phyloP scores from a whole-genome alignment of 2,797 vertebrate genomes.

The Apogon hyalosoma region DNA sequence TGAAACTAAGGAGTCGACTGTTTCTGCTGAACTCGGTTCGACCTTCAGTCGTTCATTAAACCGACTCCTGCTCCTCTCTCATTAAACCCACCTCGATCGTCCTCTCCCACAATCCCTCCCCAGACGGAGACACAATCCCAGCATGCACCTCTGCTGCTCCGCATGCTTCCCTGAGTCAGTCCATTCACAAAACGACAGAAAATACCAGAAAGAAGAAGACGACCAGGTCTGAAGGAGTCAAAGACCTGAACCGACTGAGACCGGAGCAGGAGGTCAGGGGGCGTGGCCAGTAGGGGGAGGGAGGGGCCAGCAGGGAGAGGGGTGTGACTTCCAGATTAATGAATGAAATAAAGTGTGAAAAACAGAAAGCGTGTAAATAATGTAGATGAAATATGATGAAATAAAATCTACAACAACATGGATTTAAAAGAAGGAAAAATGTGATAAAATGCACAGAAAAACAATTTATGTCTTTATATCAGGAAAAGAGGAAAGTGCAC shows the following conservation, averaged over 20 bases:
- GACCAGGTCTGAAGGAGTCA: too few species aligned
- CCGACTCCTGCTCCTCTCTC: slow-evolving; percentile 15
- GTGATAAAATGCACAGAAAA: too few species aligned
- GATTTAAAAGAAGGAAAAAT: too few species aligned
- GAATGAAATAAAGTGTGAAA: too few species aligned
- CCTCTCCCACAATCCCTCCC: slow-evolving; percentile 53
- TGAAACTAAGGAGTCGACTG: too few species aligned
- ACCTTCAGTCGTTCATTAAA: slow-evolving; percentile 56
- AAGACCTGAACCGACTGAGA: slow-evolving; percentile 1
- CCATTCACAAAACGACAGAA: slow-evolving; percentile 11
- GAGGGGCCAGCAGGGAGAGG: too few species aligned
- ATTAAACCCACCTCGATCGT: slow-evolving; percentile 66
- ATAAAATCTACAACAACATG: too few species aligned
- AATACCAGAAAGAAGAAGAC: not conserved
- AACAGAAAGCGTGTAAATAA: too few species aligned
- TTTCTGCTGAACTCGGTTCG: slow-evolving; percentile 1
- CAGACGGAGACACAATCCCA: slow-evolving; percentile 64
- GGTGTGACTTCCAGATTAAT: too few species aligned
- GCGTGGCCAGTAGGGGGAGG: slow-evolving; percentile 27
- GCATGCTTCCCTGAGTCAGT: slow-evolving; percentile 40
- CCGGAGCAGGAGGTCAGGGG: slow-evolving; percentile 9
- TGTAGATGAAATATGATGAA: too few species aligned
- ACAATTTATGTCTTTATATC: too few species aligned
- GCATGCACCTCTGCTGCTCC: slow-evolving; percentile 67
- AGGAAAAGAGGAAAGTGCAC: too few species aligned